Percentiles rank a stretch among this genome's conserved stretches.
These are phyloP conservation scores for Catocala fraxini DNA, from an alignment of 2,888 invertebrate species.

Conservation along the genomic window DNA sequence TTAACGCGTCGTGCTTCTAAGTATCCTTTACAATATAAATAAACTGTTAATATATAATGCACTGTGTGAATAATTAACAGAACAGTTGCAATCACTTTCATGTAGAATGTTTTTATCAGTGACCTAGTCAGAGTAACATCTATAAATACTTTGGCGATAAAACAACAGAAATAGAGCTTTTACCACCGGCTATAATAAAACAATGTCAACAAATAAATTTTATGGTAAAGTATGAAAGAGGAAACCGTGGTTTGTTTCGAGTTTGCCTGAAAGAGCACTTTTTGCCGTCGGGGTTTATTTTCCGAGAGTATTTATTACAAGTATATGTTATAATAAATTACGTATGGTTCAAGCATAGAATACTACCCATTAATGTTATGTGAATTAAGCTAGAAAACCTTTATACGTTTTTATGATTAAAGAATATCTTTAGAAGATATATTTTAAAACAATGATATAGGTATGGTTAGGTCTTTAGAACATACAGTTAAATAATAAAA, in stretches of 20 bases:
- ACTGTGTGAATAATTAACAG: conserved; percentile 2
- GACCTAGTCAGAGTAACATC: conserved; percentile 5
- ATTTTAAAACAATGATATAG: too few relatives aligned
- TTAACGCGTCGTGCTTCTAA: neutral
- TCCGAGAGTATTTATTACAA: neutral
- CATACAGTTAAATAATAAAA: neutral
- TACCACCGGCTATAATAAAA: neutral
- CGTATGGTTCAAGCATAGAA: neutral
- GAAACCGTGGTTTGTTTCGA: neutral
- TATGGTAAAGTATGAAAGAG: neutral
- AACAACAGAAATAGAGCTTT: conserved; percentile 5
- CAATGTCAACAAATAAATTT: conserved; percentile 1
- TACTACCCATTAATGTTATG: neutral
- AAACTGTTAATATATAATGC: conserved; percentile 4
- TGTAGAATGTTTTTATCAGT: conserved; percentile 7
- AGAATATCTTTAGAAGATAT: too few relatives aligned
- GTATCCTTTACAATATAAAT: conserved; percentile 4
- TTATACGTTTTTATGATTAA: too few relatives aligned
- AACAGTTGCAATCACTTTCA: conserved; percentile 4
- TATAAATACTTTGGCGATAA: conserved; percentile 8
- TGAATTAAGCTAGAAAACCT: too few relatives aligned
- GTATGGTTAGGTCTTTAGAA: neutral
- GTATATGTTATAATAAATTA: neutral
- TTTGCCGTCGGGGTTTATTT: neutral
- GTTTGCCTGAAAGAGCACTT: neutral